Base-by-base conservation (phyloP, 2,113 vertebrate genomes). In the Strix uralensis region DNA sequence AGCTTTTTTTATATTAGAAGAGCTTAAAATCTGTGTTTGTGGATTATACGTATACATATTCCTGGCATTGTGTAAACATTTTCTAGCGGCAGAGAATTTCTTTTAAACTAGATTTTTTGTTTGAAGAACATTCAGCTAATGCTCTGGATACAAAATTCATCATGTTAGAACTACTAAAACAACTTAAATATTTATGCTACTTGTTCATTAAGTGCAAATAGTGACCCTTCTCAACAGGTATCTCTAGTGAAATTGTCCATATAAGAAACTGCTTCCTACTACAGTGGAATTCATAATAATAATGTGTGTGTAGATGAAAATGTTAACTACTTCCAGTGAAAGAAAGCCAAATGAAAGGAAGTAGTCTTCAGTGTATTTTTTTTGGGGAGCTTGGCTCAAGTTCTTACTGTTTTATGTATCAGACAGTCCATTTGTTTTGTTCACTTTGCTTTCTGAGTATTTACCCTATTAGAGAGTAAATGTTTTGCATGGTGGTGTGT, bases 31-130 rank as follows among this genome's bases (percentile, higher is more conserved):
- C 36, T 0, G 0, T 71, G 16, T 83, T 79, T 85, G n/a, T 69
- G 49, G 19, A 32, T 89, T 94, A 26, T 58, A 17, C 59, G 5
- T 70, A 8, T 79, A 54, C 1, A 1, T 93, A 34, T 84, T 91
- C 36, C 54, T 87, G 71, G 38, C 54, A 40, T 47, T 73, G 46
- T 59, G 54, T 85, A 90, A 94, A 66, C n/a, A 8, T 73, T 85
- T 92, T 91, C 62, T 75, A 72, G n/a, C 51, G 65, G 25, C 36
- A 91, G 49, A 77, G 58, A 47, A 34, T 72, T 92, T 85, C 21
- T 92, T 91, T 87, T 77, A 66, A 77, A 36, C 62, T 46, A 55
- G 40, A n/a, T 70, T 92, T 92, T 94, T 93, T 92, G 42, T 89
- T 74, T 92, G n/a, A 67, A 71, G 46, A 90, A 25, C 51, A 74